phyloP scores from a whole-genome alignment of 2,113 vertebrate species.

The Galemys pyrenaicus region DNA sequence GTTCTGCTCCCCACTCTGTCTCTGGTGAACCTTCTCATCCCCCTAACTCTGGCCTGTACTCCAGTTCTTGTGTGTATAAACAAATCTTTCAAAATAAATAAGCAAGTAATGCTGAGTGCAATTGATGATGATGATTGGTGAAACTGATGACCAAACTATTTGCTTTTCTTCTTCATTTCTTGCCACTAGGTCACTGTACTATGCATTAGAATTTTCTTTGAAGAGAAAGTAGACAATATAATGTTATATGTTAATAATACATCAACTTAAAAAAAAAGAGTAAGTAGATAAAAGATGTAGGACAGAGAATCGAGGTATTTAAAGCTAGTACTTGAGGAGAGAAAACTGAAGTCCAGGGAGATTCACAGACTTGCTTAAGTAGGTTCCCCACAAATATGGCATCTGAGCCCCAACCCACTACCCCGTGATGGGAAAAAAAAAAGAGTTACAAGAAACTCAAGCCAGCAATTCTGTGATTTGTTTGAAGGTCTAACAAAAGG shows the following conservation, averaged over 20 bases:
- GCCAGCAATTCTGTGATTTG: constrained; percentile 22
- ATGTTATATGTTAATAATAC: neutral
- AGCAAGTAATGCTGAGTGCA: neutral
- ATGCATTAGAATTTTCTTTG: neutral
- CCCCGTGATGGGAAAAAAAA: neutral
- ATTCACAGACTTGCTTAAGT: neutral
- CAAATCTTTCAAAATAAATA: too few relatives aligned
- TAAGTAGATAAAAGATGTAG: neutral
- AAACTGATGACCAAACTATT: neutral
- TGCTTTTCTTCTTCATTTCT: neutral
- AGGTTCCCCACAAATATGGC: neutral
- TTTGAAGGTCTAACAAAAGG: constrained; percentile 57
- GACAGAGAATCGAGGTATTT: neutral
- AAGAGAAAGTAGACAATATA: neutral
- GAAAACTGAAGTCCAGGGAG: neutral
- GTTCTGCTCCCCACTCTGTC: too few relatives aligned
- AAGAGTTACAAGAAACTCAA: neutral
- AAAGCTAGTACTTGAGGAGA: constrained; percentile 7
- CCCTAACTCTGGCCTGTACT: too few relatives aligned
- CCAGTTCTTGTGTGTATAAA: too few relatives aligned
- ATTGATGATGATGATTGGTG: neutral
- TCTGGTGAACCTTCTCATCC: too few relatives aligned
- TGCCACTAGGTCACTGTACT: neutral
- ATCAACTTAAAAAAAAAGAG: neutral
- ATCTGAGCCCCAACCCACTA: neutral